phyloP scores from a whole-genome alignment of 2,113 vertebrate species.

The Gnathonemus echidnorhynchus region DNA sequence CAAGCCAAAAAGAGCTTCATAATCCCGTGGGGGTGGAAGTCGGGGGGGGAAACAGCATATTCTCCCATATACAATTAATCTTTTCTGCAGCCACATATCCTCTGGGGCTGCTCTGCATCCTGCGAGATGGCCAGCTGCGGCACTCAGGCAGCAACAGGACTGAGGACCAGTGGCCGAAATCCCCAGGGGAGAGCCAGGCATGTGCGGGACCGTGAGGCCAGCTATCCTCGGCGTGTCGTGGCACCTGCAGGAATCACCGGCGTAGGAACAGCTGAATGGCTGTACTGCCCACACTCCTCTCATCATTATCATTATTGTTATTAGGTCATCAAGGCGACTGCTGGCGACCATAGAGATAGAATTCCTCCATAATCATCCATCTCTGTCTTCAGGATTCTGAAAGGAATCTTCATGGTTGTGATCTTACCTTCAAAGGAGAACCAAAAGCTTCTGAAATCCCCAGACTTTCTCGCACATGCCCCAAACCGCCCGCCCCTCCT shows the following conservation, averaged over 20 bases:
- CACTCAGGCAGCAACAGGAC: not conserved
- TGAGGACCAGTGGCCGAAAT: accelerated
- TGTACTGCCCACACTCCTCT: not conserved
- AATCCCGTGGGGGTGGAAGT: not conserved
- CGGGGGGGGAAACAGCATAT: not conserved
- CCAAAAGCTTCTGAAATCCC: not conserved
- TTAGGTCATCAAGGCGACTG: not conserved
- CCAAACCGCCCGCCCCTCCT: not conserved
- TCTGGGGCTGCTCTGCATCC: not conserved
- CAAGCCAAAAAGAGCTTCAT: not conserved
- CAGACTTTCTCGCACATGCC: not conserved
- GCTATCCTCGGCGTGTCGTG: not conserved
- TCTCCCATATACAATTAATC: not conserved
- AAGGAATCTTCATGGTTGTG: not conserved
- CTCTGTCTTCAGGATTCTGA: not conserved
- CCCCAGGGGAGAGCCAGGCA: not conserved
- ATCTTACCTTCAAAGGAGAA: not conserved
- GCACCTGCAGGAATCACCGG: not conserved
- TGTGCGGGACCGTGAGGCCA: not conserved
- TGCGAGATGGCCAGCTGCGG: not conserved
- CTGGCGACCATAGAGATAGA: not conserved
- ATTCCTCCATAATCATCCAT: not conserved
- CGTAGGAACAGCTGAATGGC: not conserved
- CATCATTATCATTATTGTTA: not conserved
- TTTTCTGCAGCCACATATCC: not conserved